Evolutionary conservation across 2,113 vertebrate species (phyloP), one percentile per base, ranked within the genome.

Genomic region (Bettongia penicillata): DNA sequence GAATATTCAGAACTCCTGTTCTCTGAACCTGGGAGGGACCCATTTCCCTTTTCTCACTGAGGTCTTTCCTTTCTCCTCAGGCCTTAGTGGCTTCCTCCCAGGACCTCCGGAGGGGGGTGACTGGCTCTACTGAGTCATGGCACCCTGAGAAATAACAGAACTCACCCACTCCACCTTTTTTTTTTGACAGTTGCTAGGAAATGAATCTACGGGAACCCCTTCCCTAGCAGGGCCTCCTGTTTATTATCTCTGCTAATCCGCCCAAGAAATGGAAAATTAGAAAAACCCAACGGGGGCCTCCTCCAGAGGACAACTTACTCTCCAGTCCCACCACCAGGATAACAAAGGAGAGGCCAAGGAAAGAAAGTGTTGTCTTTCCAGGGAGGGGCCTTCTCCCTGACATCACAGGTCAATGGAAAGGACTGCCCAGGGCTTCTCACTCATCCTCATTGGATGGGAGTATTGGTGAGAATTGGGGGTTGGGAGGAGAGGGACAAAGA

Each of bases 91-190:
- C 68, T 77, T 77, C 37, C 68, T 77, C 68, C 68, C 68, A 77
- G 37, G 68, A 77, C 14, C 68, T 43, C 16, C 22, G 68, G 68
- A 43, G 68, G 68, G 68, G 68, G n/a, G 68, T 84, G 19, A 84
- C n/a, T 84, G 68, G 37, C 37, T 84, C 68, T 84, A 84, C 68
- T 84, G 68, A 84, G 68, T 84, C 68, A 84, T 84, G 68, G 68
- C 68, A 84, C 68, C 68, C 68, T 84, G 68, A 84, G 68, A 84
- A 84, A 84, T 84, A 84, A 84, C 68, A 84, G 68, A 84, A 84
- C 68, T 84, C n/a, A 84, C n/a, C 68, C n/a, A 84, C 68, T 12
- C 68, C 68, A 84, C 68, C n/a, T 84, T 84, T 84, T 84, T 77
- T 84, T 77, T 84, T 37, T 68, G 37, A 84, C 68, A 84, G 68